Evolutionary conservation across 2,888 invertebrate species (phyloP), one percentile per base, ranked within the genome.

Genomic region (Gerris lacustris): DNA sequence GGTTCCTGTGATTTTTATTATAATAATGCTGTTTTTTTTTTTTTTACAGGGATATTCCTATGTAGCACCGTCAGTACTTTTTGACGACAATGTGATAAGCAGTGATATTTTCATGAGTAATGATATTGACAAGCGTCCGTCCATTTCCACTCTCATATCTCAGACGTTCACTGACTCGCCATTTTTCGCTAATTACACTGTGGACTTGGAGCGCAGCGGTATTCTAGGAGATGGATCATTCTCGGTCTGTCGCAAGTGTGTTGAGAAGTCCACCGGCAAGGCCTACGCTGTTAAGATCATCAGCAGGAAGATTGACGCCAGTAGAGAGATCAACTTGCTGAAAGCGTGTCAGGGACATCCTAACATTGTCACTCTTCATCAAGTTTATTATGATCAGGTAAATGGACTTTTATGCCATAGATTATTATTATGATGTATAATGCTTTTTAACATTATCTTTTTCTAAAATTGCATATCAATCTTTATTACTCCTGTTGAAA

Each of bases 271-370:
- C 73, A 89, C 89, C 0, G 87, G 88, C 44, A 86, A 87, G 76
- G 87, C 88, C 73, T 95, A 86, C 79, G 95, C 95, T 5, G 95
- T 96, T 15, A 96, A 96, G 83, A 94, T 96, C 69, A 85, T 90
- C 9, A 87, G 86, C 75, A 82, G 87, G 68, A 83, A 86, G 67
- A 82, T 86, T 18, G 87, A 89, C 77, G 87, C 87, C 69, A 83
- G 83, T 1, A 82, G 89, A 67, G 97, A 98, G 79, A 84, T 94
- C 17, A 86, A 87, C 77, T 82, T 92, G 7, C 82, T 98, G 73
- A 86, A 88, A 74, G 84, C 88, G 68, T 96, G 96, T 79, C 94
- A 94, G 77, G 92, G 92, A 5, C 94, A 96, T 80, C 87, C 88
- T 15, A 94, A 94, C 80, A 89, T 97, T 73, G 92, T 97, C 74